Base-by-base conservation (phyloP, 1,140 invertebrate species). In the Asobara japonica region DNA sequence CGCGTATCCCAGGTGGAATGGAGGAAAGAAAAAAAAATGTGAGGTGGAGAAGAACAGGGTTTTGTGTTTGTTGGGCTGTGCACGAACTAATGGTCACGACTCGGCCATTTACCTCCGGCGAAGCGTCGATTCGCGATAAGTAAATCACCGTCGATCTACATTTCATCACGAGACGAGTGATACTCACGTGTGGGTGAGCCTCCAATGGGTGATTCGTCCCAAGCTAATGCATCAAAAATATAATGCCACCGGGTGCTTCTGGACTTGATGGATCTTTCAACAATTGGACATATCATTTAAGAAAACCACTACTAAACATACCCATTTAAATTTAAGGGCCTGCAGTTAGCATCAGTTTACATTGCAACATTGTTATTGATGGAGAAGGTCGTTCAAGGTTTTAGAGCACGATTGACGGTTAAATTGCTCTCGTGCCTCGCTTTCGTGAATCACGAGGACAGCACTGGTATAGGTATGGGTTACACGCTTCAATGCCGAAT, bases 81-180 rank as follows among this genome's bases (percentile, higher is more conserved):
- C 79, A 78, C 72, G 80, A 79, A 84, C 84, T 86, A 86, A 86
- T 86, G 86, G 84, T 87, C 86, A 86, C 86, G 86, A 86, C 83
- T 86, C 80, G 81, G 82, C 86, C 84, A 86, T 87, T 87, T 87
- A 87, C 85, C 86, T 85, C 86, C 86, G 81, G 85, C 84, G 84
- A 80, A 85, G 84, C 80, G 81, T 82, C 83, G 84, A 87, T 86
- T 85, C 79, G 81, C 81, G 85, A 87, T 86, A 85, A 86, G 85
- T 86, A 86, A 87, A 86, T 87, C 85, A 84, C 82, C 80, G 80
- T 65, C 83, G 80, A 86, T 87, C 85, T 85, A 81, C 82, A 82
- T 82, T 82, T 82, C 79, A 82, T 82, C 79, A 82, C 80, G 76
- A 51, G 61, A 75, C 66, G 45, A 62, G 72, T 72, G 70, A 75